phyloP scores from a whole-genome alignment of 2,113 vertebrate species.

The Salvelinus namaycush region DNA sequence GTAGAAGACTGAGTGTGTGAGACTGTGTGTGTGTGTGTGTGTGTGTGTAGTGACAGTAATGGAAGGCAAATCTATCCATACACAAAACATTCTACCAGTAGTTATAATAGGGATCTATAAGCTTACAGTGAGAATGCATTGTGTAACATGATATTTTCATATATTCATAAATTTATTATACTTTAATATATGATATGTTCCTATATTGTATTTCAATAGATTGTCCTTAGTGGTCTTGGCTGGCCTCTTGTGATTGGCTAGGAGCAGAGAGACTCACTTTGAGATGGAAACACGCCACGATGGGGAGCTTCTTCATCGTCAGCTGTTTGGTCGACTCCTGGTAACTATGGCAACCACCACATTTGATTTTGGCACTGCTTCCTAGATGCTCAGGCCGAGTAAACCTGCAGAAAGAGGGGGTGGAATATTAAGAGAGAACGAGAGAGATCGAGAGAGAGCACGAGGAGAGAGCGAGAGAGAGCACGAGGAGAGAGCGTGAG shows the following conservation, averaged over 20 bases:
- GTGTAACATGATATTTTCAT: too few relatives aligned
- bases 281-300: conserved; percentile 99
- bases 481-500: too few relatives aligned
- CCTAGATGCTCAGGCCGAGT: conserved; percentile 96
- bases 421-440: background rate
- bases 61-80: too few relatives aligned
- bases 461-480: too few relatives aligned
- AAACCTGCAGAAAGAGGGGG: conserved; percentile 75
- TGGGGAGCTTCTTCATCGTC: conserved; percentile 99
- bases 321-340: conserved; percentile 99
- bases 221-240: background rate
- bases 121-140: too few relatives aligned
- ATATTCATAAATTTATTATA: too few relatives aligned
- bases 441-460: too few relatives aligned
- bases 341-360: conserved; percentile 98
- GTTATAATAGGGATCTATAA: too few relatives aligned
- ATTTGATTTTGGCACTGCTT: conserved; percentile 99
- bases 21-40: background rate
- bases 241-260: background rate
- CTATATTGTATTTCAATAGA: background rate
- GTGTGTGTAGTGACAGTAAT: background rate
- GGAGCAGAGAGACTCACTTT: conserved; percentile 86
- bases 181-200: too few relatives aligned
- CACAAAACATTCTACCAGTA: too few relatives aligned
- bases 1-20: conserved; percentile 5